Evolutionary conservation across 2,888 invertebrate species (phyloP).

Genomic region (Apomyelois bistriatella): DNA sequence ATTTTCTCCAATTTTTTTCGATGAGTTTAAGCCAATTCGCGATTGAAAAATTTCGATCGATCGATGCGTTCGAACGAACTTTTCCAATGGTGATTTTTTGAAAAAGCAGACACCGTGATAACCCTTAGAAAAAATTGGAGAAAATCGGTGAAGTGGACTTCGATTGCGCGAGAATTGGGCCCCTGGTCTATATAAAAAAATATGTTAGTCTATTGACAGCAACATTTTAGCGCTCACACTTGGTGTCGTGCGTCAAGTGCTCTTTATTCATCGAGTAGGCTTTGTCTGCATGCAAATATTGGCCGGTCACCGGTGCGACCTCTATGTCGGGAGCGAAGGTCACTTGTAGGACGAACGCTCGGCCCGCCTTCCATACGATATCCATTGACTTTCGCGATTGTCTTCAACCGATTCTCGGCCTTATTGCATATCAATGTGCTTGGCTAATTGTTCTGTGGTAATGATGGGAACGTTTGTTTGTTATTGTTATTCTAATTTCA

Average conservation of each 20-base stretch:
- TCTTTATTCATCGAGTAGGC: constrained; percentile 64
- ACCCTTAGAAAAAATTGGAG: too few relatives aligned
- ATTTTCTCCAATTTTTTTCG: too few relatives aligned
- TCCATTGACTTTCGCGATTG: constrained; percentile 30
- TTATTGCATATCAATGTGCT: constrained; percentile 19
- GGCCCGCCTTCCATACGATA: constrained; percentile 32
- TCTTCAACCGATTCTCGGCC: constrained; percentile 33
- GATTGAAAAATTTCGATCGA: too few relatives aligned
- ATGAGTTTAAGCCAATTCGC: too few relatives aligned
- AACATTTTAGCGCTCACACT: constrained; percentile 41
- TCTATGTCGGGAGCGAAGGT: constrained; percentile 60
- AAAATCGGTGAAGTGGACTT: too few relatives aligned
- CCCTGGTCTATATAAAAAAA: neutral
- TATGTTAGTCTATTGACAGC: neutral
- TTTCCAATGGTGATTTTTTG: too few relatives aligned
- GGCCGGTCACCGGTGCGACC: constrained; percentile 69
- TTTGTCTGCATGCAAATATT: constrained; percentile 73
- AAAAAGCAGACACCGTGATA: too few relatives aligned
- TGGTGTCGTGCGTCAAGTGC: constrained; percentile 62
- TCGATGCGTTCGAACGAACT: too few relatives aligned
- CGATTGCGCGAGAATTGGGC: too few relatives aligned
- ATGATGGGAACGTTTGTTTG: constrained; percentile 10
- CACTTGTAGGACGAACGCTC: constrained; percentile 62
- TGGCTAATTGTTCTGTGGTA: constrained; percentile 1
- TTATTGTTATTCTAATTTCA: constrained; percentile 2